Percentiles rank a stretch among this genome's conserved stretches.
Conservation (phyloP, 2,888 invertebrate species). For the Napeogenes inachia region DNA sequence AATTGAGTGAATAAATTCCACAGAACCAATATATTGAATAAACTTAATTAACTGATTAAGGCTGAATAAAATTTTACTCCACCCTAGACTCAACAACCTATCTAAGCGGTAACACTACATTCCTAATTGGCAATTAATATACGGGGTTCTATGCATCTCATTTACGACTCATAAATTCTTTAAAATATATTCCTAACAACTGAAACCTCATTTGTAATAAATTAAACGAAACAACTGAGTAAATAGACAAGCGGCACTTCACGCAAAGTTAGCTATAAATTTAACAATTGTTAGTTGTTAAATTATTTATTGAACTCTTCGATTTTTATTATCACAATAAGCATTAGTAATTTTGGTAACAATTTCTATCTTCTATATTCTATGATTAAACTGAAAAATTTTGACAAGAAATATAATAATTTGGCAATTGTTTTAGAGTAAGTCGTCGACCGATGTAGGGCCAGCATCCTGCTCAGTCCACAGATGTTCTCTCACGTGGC, state of each 20-base stretch:
- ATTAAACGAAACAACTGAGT: constrained; percentile 29
- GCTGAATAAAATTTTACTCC: background rate
- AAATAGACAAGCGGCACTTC: constrained; percentile 15
- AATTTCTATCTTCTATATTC: too few relatives aligned
- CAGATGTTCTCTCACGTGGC: constrained; percentile 6
- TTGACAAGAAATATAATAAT: too few relatives aligned
- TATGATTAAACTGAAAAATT: too few relatives aligned
- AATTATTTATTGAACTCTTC: background rate
- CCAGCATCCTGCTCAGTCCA: constrained; percentile 36
- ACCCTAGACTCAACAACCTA: background rate
- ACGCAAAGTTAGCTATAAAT: background rate
- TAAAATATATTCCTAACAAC: constrained; percentile 28
- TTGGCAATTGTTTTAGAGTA: too few relatives aligned
- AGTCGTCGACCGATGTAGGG: constrained; percentile 40
- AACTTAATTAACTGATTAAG: background rate
- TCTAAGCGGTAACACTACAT: constrained; percentile 18
- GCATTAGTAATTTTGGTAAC: too few relatives aligned
- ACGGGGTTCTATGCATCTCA: constrained; percentile 23
- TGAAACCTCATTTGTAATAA: constrained; percentile 38
- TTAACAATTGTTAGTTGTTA: constrained; percentile 5
- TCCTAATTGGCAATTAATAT: constrained; percentile 34
- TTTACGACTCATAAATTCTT: constrained; percentile 31
- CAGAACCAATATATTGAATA: too few relatives aligned
- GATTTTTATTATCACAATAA: too few relatives aligned
- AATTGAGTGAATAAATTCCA: too few relatives aligned